These are phyloP conservation scores for Phocides pigmalion DNA, from an alignment of 1,140 invertebrate genomes.

Conservation along the genomic window DNA sequence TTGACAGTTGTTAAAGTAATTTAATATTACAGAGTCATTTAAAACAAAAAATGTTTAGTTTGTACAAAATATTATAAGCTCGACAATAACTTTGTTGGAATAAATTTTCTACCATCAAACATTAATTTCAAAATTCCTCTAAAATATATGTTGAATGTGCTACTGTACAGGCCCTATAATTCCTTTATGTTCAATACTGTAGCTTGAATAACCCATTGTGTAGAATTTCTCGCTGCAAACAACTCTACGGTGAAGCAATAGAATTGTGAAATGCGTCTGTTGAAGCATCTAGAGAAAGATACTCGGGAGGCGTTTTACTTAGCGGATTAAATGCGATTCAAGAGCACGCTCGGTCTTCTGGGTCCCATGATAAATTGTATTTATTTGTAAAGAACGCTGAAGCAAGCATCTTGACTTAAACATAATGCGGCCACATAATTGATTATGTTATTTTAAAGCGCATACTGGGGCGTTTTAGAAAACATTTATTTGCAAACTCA, in stretches of 20 bases:
- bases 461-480: no score
- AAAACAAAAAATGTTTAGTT: no score
- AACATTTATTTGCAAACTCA: no score
- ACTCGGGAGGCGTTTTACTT: slow-evolving; percentile 9
- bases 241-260: background rate
- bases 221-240: slow-evolving; percentile 9
- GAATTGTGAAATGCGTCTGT: slow-evolving; percentile 9
- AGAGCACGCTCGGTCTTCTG: background rate
- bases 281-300: background rate
- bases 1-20: no score
- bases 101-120: background rate
- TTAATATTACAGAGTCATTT: no score
- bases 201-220: slow-evolving; percentile 9
- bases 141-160: background rate
- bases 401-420: background rate
- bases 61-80: background rate
- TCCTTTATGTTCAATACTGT: slow-evolving; percentile 5
- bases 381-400: background rate
- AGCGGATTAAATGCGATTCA: slow-evolving; percentile 13
- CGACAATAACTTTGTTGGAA: background rate
- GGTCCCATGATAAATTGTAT: slow-evolving; percentile 1
- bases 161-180: background rate
- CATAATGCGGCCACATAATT: no score
- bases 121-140: background rate
- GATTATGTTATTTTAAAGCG: no score